phyloP scores from a whole-genome alignment of 2,888 invertebrate species.

The Cremastinae sp. region DNA sequence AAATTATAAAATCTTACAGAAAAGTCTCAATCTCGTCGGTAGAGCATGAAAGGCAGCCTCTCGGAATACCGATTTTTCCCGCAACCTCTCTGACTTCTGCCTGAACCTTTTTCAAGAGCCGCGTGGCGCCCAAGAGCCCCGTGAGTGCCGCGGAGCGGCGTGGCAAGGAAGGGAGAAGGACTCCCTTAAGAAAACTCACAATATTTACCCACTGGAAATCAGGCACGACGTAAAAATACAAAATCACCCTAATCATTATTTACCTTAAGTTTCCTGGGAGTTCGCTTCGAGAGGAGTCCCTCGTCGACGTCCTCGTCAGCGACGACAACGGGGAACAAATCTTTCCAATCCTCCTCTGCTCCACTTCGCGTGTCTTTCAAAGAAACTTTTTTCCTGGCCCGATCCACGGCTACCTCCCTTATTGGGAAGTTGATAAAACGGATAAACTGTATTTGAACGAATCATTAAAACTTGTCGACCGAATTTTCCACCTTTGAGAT shows the following conservation, averaged over 20 bases:
- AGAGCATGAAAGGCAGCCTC: slow-evolving; percentile 61
- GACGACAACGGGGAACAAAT: slow-evolving; percentile 31
- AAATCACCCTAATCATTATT: slow-evolving; percentile 78
- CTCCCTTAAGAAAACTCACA: slow-evolving; percentile 77
- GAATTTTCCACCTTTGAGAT: no score
- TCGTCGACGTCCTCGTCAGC: slow-evolving; percentile 48
- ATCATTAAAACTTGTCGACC: no score
- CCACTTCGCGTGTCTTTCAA: neutral
- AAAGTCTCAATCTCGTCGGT: slow-evolving; percentile 60
- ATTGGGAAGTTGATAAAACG: neutral
- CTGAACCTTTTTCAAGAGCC: slow-evolving; percentile 58
- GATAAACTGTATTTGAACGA: neutral
- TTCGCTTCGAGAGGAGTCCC: slow-evolving; percentile 58
- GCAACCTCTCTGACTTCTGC: slow-evolving; percentile 55
- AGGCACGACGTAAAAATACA: slow-evolving; percentile 78
- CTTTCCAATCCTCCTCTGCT: slow-evolving; percentile 28
- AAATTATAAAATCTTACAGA: neutral
- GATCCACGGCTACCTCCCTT: neutral
- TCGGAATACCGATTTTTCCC: slow-evolving; percentile 61
- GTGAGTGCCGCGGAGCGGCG: slow-evolving; percentile 39
- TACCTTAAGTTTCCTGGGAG: slow-evolving; percentile 72
- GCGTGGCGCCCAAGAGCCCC: slow-evolving; percentile 44
- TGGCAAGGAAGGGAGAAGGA: slow-evolving; percentile 45
- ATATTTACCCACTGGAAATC: slow-evolving; percentile 78
- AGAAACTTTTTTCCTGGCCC: neutral